Evolutionary conservation across 2,888 invertebrate genomes (phyloP), one percentile per base, ranked within the genome.

Genomic region (Tenthredo mesomela): DNA sequence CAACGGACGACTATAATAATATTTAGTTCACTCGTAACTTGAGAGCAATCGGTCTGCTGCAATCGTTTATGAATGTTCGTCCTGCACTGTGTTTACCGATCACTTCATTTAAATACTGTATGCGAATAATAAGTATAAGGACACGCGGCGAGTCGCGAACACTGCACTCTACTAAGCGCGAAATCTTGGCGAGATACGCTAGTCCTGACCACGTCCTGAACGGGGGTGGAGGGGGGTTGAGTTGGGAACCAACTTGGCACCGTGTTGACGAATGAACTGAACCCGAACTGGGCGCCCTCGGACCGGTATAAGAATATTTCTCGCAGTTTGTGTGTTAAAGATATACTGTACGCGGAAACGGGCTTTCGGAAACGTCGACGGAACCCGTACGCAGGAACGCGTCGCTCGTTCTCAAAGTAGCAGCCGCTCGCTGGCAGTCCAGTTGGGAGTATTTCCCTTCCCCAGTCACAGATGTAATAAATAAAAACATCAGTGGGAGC

Each of bases 401-500:
- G 91, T 91, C 91, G 91, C 90, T 91, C 91, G 90, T 92, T 91
- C 92, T 91, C 91, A 90, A 91, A 92, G 92, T 92, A 91, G 92
- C 92, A 91, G 91, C 89, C 92, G 92, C 89, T 91, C 92, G 93
- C 93, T 92, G 91, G 90, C 82, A 82, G 92, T 91, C 91, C 91
- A 92, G 92, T 91, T 91, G 91, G 91, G 92, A 91, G 93, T 93
- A 93, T 93, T 93, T 93, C 93, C 93, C 89, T 91, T 92, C 92
- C 92, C 93, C 93, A 93, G 93, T 93, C 93, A 93, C 93, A 93
- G 93, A 93, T 93, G 93, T 92, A 93, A 93, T 93, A 93, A 93
- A 93, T 93, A 93, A 93, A 93, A 93, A 93, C 93, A 93, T 91
- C 92, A 91, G 92, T 91, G 88, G 93, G 89, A 88, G 93, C 93